A percentile compares a stretch with the other conserved stretches of the same genome.
Evolutionary conservation across 2,113 vertebrate genomes (phyloP).

Genomic region (Girardinichthys multiradiatus): DNA sequence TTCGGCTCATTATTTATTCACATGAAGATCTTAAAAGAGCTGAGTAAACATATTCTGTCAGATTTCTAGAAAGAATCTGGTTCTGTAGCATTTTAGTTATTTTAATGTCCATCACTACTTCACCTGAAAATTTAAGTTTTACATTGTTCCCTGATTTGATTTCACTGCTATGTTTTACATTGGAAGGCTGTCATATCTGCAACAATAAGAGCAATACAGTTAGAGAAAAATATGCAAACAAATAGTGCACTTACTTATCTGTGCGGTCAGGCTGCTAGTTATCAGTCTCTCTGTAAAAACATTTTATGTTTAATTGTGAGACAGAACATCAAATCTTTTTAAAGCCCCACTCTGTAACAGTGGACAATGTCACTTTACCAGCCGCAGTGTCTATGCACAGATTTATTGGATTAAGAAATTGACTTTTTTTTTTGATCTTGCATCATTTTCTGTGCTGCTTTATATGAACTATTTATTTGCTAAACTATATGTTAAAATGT

Average conservation of each 20-base stretch:
- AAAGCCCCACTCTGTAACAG: slow-evolving; percentile 43
- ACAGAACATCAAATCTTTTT: slow-evolving; percentile 42
- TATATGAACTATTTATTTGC: neutral
- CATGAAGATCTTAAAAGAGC: neutral
- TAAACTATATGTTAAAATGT: neutral
- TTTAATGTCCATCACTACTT: neutral
- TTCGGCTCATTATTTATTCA: slow-evolving; percentile 2
- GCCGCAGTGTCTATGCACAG: slow-evolving; percentile 4
- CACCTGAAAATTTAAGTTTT: neutral
- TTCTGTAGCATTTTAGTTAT: neutral
- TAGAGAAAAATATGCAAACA: neutral
- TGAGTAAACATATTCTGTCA: neutral
- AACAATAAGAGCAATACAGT: neutral
- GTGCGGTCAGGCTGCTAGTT: slow-evolving; percentile 25
- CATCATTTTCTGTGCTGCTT: neutral
- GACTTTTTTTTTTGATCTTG: neutral
- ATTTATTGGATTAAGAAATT: slow-evolving; percentile 27
- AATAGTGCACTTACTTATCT: neutral
- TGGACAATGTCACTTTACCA: slow-evolving; percentile 42
- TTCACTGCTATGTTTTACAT: neutral
- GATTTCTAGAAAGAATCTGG: neutral
- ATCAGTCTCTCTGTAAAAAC: slow-evolving; percentile 13
- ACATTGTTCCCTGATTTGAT: neutral
- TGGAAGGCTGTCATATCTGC: neutral
- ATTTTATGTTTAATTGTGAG: slow-evolving; percentile 34